phyloP scores from a whole-genome alignment of 53 echinoderm and acorn worm genomes.

The Temnopleurus reevesii region DNA sequence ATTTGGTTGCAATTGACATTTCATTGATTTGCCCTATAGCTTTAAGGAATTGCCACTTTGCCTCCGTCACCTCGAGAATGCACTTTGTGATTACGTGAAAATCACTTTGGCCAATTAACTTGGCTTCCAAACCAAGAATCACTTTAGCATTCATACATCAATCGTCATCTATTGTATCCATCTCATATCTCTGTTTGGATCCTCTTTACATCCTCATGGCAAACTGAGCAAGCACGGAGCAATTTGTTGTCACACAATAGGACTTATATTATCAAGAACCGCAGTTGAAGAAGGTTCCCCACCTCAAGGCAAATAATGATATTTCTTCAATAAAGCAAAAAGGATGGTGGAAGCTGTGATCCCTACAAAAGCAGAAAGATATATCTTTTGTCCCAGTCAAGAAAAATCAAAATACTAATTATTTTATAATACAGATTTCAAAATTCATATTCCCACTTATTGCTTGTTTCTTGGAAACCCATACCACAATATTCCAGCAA shows the following conservation, averaged over 20 bases:
- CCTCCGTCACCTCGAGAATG: neutral
- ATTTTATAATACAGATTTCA: neutral
- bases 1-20: neutral
- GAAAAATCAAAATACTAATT: neutral
- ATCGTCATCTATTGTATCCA: neutral
- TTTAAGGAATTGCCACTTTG: neutral
- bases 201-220: neutral
- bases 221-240: neutral
- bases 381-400: neutral
- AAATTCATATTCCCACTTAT: neutral
- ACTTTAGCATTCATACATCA: neutral
- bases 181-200: neutral
- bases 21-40: neutral
- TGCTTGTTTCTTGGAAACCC: no score
- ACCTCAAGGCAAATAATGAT: constrained; percentile 9
- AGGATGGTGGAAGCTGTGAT: neutral
- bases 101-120: neutral
- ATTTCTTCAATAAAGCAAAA: neutral
- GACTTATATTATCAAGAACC: constrained; percentile 9
- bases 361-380: constrained; percentile 4
- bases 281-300: neutral
- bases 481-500: no score
- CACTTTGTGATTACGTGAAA: constrained; percentile 14
- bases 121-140: neutral
- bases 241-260: constrained; percentile 30